Base-by-base conservation (phyloP, 2,113 vertebrate species). In the Psammodynastes pulverulentus region DNA sequence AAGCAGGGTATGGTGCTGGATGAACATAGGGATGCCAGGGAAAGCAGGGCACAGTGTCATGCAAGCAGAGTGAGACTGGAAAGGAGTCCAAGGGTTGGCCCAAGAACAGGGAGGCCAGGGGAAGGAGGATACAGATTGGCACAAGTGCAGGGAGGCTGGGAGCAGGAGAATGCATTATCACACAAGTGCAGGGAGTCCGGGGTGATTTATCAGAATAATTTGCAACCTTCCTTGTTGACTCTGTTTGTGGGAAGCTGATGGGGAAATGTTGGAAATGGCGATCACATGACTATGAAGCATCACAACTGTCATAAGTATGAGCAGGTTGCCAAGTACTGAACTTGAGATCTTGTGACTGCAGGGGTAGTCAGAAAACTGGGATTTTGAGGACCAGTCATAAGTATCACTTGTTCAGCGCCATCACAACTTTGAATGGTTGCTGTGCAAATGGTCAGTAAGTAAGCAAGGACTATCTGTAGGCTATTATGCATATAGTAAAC, bases 351-450 rank as follows among this genome's bases (percentile, higher is more conserved):
- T 43, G 67, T 79, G n/a, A 39, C 15, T 39, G n/a, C 15, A 79
- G 17, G 34, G 34, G 34, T 79, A 43, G 34, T 79, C 34, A 19
- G 17, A 79, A 21, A 21, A 21, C 39, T 43, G 34, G 72, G 43
- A 79, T 43, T 79, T 23, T 21, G 72, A 43, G 72, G 34, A 43
- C 34, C 34, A 9, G 67, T 39, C 2, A 21, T 39, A 79, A 8
- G 17, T 79, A 39, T 19, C 1, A 79, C 34, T 79, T 43, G 72
- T 79, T 79, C 19, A 43, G 17, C 34, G 21, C 17, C 72, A 19
- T 79, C 92, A 34, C 79, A 97, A 95, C 54, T 95, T 95, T 94
- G 93, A 96, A 89, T 94, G 90, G 90, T 93, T 21, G 17, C 72
- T 43, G n/a, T 43, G 21, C 72, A 43, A 79, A 43, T 79, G 72